Conservation (phyloP, 2,113 vertebrate genomes). For the Marcusenius ussheri region DNA sequence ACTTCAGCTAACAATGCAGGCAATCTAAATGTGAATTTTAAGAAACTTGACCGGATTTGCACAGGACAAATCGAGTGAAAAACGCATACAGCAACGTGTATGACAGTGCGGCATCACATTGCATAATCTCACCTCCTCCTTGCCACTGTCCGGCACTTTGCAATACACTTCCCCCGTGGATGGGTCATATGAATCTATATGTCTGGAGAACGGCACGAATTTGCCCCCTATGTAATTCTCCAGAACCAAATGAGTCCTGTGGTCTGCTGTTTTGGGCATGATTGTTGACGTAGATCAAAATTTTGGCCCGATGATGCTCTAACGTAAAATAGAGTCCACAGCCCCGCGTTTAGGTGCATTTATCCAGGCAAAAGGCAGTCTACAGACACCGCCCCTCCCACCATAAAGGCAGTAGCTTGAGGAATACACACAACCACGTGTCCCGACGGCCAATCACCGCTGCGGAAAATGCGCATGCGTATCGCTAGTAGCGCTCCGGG, state of each 20-base stretch:
- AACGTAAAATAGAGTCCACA: background rate
- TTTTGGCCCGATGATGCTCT: background rate
- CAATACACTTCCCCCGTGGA: constrained; percentile 83
- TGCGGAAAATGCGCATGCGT: background rate
- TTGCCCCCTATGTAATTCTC: constrained; percentile 87
- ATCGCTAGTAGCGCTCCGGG: background rate
- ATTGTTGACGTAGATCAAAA: background rate
- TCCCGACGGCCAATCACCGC: background rate
- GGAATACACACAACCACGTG: background rate
- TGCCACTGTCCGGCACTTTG: constrained; percentile 80
- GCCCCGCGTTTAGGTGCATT: background rate
- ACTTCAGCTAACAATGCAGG: background rate
- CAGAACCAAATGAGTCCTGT: constrained; percentile 58
- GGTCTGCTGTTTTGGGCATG: constrained; percentile 46
- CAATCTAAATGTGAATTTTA: background rate
- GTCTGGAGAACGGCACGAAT: constrained; percentile 68
- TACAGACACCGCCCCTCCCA: background rate
- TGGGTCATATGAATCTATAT: constrained; percentile 81
- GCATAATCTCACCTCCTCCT: constrained; percentile 71
- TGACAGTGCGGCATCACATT: background rate
- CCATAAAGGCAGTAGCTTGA: background rate
- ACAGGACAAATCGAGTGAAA: background rate
- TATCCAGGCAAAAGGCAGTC: background rate
- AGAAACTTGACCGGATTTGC: background rate
- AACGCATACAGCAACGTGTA: background rate